A percentile compares a stretch with the other conserved stretches of the same genome.
Conservation (phyloP, 1,140 invertebrate genomes). For the Megalonaias nervosa region DNA sequence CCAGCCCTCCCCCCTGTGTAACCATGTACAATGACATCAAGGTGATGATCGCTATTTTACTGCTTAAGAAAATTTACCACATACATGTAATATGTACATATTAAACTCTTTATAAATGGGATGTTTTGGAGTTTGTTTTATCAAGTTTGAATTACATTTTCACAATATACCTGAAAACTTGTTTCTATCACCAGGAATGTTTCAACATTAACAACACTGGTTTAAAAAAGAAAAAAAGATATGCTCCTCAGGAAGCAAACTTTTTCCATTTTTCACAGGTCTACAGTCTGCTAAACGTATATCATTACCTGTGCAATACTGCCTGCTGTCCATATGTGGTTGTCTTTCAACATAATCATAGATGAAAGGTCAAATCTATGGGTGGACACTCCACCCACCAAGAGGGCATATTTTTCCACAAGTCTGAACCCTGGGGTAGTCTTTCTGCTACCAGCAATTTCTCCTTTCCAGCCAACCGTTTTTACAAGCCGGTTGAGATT, state of each 20-base stretch:
- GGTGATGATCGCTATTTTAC: too few species aligned
- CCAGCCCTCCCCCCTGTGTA: too few species aligned
- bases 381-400: conserved; percentile 70
- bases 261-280: not conserved
- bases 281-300: not conserved
- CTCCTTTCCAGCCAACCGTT: conserved; percentile 63
- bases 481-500: conserved; percentile 48
- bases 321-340: conserved; percentile 72
- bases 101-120: too few species aligned
- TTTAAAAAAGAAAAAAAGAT: not conserved
- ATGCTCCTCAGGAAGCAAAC: not conserved
- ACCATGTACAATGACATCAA: too few species aligned
- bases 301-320: conserved; percentile 66
- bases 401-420: conserved; percentile 73
- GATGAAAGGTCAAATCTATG: conserved; percentile 73
- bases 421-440: conserved; percentile 74
- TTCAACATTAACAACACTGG: not conserved
- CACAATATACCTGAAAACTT: too few species aligned
- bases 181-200: not conserved
- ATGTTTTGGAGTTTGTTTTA: too few species aligned
- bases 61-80: too few species aligned
- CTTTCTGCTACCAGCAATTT: conserved; percentile 72
- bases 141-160: too few species aligned
- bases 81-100: too few species aligned
- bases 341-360: conserved; percentile 75